Base-by-base conservation (phyloP, 2,888 invertebrate species). In the Melanostoma scalare region DNA sequence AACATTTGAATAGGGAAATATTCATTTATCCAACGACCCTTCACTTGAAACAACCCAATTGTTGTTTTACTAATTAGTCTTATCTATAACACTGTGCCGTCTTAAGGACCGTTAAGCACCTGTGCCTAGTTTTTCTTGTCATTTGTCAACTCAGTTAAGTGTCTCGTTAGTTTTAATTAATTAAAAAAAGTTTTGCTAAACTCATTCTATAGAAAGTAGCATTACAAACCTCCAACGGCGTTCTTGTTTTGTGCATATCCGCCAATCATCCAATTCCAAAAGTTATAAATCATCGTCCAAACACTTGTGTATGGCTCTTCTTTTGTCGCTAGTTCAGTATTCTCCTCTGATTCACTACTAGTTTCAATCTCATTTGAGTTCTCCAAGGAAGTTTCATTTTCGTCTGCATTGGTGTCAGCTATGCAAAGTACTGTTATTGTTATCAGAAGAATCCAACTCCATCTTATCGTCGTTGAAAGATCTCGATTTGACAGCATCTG, bases 201-300 rank as follows among this genome's bases (percentile, higher is more conserved):
- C 35, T 63, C 46, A 63, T 6, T 48, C 38, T 40, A 10, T 8
- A 65, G 36, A 58, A 53, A 4, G 2, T 1, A 4, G 30, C 3
- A 65, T 35, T 58, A 53, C 31, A 78, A 72, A 80, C 85, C 79
- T 76, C 85, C 79, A 30, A 85, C 85, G n/a, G 75, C 42, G 63
- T 61, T 56, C 36, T 90, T 86, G 86, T 88, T 90, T 88, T 89
- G 90, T 87, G 89, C 87, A 9, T 89, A 85, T 76, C 89, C 90
- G 56, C 88, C 88, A 86, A 87, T 88, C 72, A 90, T 85, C 90
- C 90, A 90, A 85, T 87, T 86, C 90, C 89, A 90, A 2, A 90
- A 86, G 50, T 87, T 86, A 30, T 88, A 88, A 40, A 89, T 87
- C 77, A 88, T 87, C 74, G 88, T 86, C 91, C 90, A 90, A 53